A percentile compares a stretch with the other conserved stretches of the same genome.
These are phyloP conservation scores for Dolichomitus sp. DNA, from an alignment of 2,888 invertebrate genomes.

Conservation along the genomic window DNA sequence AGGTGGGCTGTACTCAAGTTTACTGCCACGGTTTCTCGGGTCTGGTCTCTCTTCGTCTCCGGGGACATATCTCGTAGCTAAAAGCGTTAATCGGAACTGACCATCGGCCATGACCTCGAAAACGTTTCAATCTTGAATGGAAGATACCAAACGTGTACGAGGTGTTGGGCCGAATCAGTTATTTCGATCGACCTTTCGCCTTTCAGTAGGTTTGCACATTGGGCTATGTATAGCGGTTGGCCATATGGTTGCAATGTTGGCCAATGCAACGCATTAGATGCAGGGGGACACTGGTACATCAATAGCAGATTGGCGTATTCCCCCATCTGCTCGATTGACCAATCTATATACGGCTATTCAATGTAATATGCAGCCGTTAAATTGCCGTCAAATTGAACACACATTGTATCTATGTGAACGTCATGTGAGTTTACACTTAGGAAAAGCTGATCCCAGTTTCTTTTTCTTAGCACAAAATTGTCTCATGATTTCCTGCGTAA, in stretches of 20 bases:
- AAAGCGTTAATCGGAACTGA: slow-evolving; percentile 52
- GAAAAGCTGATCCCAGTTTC: background rate
- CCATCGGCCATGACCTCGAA: slow-evolving; percentile 79
- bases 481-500: too few relatives aligned
- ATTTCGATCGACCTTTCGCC: slow-evolving; percentile 56
- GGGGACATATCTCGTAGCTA: slow-evolving; percentile 24
- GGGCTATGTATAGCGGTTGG: background rate
- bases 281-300: background rate
- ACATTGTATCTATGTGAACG: background rate
- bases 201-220: slow-evolving; percentile 9
- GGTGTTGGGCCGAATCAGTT: slow-evolving; percentile 45
- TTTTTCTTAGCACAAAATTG: slow-evolving; percentile 3
- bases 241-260: background rate
- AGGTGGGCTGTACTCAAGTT: slow-evolving; percentile 17
- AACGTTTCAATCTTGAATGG: slow-evolving; percentile 73
- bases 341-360: too few relatives aligned
- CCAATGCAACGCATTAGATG: background rate
- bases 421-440: background rate
- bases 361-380: too few relatives aligned
- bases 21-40: slow-evolving; percentile 17
- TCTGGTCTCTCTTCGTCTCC: slow-evolving; percentile 28
- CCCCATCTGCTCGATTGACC: too few relatives aligned
- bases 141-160: slow-evolving; percentile 26
- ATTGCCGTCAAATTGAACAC: too few relatives aligned
- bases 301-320: background rate